Base-by-base conservation (phyloP, 1,140 invertebrate species). In the Rhopalosiphum padi region DNA sequence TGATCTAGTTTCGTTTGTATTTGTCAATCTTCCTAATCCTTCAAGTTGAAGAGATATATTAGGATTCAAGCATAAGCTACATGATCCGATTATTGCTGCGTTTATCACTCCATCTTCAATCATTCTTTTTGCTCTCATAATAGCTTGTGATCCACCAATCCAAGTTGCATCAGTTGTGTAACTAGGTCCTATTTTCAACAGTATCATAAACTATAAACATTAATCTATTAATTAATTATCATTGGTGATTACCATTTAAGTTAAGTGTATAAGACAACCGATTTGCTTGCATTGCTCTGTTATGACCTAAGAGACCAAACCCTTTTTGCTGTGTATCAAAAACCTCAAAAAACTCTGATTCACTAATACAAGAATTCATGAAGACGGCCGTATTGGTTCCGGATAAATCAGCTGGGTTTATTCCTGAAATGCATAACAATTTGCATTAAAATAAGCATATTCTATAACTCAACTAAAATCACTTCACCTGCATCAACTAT, bases 151-250 rank as follows among this genome's bases (percentile, higher is more conserved):
- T 94, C 97, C 97, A 25, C 97, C 97, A 15, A 96, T 96, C 95
- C 97, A 98, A n/a, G 97, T 97, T 51, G 97, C 96, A 94, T 97
- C 97, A 86, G 97, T 96, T 5, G 96, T 95, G 94, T 96, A 97
- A 95, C 97, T 97, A 2, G 97, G 97, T 93, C 97, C 97, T 97
- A 94, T 22, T 37, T 37, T 7, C 8, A 25, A 30, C 11, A 30
- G 41, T 2, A 55, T 41, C 25, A 7, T 88, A 35, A n/a, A 87
- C 51, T 48, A 48, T 53, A 15, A 68, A 4, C 60, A 68, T n/a
- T 53, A 4, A 89, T 48, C 5, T 4, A 55, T 46, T 82, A 89
- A 30, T 15, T 55, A 37, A 53, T 55, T 55, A 18, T 3, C 23
- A 9, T 83, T 30, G 23, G 11, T 30, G 7, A 53, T 89, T 18